These are phyloP conservation scores for Trilocha varians DNA, from an alignment of 2,888 invertebrate species.

Conservation along the genomic window DNA sequence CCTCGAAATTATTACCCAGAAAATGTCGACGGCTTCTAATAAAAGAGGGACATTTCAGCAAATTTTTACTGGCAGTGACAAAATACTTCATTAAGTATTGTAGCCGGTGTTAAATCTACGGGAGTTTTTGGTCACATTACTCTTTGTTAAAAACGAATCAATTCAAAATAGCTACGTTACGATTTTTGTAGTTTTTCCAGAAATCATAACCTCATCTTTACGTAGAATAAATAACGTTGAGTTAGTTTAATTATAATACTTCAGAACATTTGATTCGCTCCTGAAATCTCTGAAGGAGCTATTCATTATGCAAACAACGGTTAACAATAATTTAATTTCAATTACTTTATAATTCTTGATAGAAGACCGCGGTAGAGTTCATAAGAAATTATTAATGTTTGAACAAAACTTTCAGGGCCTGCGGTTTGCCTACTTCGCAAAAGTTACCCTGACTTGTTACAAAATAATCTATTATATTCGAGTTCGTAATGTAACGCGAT, in stretches of 20 bases:
- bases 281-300: background rate
- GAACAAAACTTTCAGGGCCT: conserved; percentile 5
- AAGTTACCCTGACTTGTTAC: background rate
- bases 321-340: conserved; percentile 2
- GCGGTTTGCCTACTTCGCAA: conserved; percentile 3
- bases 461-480: background rate
- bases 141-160: background rate
- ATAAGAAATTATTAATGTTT: conserved; percentile 7
- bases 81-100: background rate
- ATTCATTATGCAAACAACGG: background rate
- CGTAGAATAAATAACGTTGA: too few species aligned
- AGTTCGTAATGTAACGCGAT: background rate
- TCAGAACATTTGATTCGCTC: too few species aligned
- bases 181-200: background rate
- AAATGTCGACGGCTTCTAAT: conserved; percentile 32
- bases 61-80: conserved; percentile 1
- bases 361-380: conserved; percentile 3
- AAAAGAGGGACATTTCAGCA: conserved; percentile 20
- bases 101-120: background rate
- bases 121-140: background rate
- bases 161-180: background rate
- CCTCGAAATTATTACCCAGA: conserved; percentile 35
- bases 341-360: conserved; percentile 1
- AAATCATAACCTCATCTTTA: too few species aligned
- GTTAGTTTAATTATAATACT: too few species aligned